Base-by-base conservation (phyloP, 2,113 vertebrate genomes). In the Alaudala cheleensis region DNA sequence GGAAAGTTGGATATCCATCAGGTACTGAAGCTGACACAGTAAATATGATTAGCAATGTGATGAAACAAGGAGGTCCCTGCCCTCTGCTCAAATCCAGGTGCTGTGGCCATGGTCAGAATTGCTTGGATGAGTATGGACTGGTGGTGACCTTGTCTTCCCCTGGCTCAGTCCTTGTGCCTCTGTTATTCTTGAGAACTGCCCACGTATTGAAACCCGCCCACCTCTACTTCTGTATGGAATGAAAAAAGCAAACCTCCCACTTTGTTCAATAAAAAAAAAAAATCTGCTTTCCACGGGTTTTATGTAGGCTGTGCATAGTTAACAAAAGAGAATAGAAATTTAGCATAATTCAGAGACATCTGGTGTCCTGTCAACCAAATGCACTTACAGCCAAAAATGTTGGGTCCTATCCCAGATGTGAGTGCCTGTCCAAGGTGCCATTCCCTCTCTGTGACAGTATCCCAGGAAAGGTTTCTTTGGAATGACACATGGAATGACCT, bases 401-500 rank as follows among this genome's bases (percentile, higher is more conserved):
- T 21, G 49, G 33, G 12, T 11, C 16, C 28, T 44, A n/a, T 40
- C 34, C 44, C 29, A 54, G n/a, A 18, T 57, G 7, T 18, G 61
- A 77, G n/a, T 23, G 69, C 12, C 60, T 70, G 20, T 33, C 47
- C 45, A 3, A 67, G 65, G 29, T 37, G 31, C 47, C 44, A 58
- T 12, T 25, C 33, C 49, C 20, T 25, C 23, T 50, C 39, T 10
- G 6, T 19, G 80, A 21, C 34, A 78, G 33, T 5, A 20, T 33
- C 60, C 16, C 13, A 16, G 31, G 37, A 42, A 79, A 64, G 5
- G 16, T 33, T 70, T 29, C 26, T 15, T 24, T 12, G 45, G 45
- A 39, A 11, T 42, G 51, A 81, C 1, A 0, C 2, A 4, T 3
- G 33, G 47, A 58, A n/a, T 12, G 7, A 28, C n/a, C 47, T 5